phyloP scores from a whole-genome alignment of 2,113 vertebrate genomes.

The Saccopteryx bilineata region DNA sequence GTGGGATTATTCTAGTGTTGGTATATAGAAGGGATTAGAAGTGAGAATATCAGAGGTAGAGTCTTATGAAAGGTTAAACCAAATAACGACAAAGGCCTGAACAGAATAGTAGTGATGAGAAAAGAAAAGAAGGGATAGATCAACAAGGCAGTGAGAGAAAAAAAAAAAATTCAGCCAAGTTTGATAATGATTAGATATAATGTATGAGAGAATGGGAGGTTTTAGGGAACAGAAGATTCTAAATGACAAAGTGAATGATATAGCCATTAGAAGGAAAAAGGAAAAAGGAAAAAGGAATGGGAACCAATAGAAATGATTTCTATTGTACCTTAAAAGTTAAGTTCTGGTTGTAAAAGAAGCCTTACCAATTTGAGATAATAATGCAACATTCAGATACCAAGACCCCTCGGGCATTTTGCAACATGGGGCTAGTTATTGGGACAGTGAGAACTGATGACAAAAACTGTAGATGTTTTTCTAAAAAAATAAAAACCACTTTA shows the following conservation, averaged over 20 bases:
- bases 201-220: not conserved
- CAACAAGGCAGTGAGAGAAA: not conserved
- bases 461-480: not conserved
- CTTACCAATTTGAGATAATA: not conserved
- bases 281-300: not conserved
- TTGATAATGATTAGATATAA: not conserved
- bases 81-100: not conserved
- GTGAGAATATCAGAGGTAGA: not conserved
- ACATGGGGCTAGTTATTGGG: not conserved
- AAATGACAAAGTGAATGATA: conserved; percentile 2
- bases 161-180: not conserved
- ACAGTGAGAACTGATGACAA: not conserved
- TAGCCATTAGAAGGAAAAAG: not conserved
- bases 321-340: not conserved
- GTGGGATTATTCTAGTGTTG: not conserved
- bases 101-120: not conserved
- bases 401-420: not conserved
- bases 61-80: not conserved
- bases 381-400: not conserved
- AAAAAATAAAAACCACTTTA: not conserved
- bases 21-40: not conserved
- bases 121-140: not conserved
- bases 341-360: not conserved
- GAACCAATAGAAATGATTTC: conserved; percentile 11
- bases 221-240: not conserved